Evolutionary conservation across 2,888 invertebrate species (phyloP), one percentile per base, ranked within the genome.

Genomic region (Diploptera punctata): DNA sequence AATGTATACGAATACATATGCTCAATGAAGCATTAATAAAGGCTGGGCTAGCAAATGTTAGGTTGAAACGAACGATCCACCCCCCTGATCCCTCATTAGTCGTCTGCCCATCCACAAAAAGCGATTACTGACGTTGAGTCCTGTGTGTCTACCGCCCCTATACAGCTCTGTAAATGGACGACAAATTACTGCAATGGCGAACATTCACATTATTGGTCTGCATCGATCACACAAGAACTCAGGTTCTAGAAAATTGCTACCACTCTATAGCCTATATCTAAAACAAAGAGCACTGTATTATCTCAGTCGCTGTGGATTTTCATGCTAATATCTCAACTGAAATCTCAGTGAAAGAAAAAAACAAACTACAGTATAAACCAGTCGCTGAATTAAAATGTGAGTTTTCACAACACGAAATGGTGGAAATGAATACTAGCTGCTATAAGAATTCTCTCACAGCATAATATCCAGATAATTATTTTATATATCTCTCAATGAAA

Each of bases 171-270:
- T 43, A 65, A 70, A 70, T 70, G 60, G 61, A 47, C 43, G 70
- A 70, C 70, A 70, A 70, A 70, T 70, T 68, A 68, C 68, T 47
- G 61, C 61, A 47, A 61, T 38, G 29, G 26, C 24, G 60, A 33
- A 21, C 54, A 19, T 68, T 13, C 47, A 31, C 24, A 19, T 52
- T 52, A 52, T 52, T 21, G 21, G 29, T 9, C 2, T 18, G 13
- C 61, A 61, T 60, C 31, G 61, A 61, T 61, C 33, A 61, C 43
- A 24, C 19, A 44, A 43, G 21, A 44, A 65, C 26, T 65, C 44
- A 16, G 38, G 65, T 21, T 65, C 21, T 24, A 29, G 57, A 29
- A 31, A 29, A 29, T 29, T 29, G 52, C 52, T 21, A 13, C 52
- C 52, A 52, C 24, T 52, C n/a, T n/a, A n/a, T n/a, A n/a, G n/a